A percentile compares a stretch with the other conserved stretches of the same genome.
phyloP scores from a whole-genome alignment of 2,797 vertebrate species.

The Aeoliscus strigatus region DNA sequence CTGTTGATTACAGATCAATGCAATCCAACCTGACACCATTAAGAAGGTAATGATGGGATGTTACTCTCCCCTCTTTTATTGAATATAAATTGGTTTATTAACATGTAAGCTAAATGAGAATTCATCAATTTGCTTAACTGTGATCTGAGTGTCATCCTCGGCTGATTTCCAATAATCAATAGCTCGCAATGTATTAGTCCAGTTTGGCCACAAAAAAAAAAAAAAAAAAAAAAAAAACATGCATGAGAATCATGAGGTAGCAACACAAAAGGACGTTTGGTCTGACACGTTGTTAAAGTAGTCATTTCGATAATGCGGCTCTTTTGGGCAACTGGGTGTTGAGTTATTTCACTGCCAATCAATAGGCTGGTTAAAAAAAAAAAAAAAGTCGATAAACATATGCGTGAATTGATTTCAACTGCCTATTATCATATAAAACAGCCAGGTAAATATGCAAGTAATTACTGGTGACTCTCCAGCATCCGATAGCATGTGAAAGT shows the following conservation, averaged over 20 bases:
- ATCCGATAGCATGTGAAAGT: constrained; percentile 25
- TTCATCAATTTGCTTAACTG: constrained; percentile 40
- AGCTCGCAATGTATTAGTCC: constrained; percentile 15
- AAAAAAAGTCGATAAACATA: constrained; percentile 78
- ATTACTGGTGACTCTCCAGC: constrained; percentile 42
- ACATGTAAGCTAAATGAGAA: constrained; percentile 24
- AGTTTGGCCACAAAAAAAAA: constrained; percentile 17
- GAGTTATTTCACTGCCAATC: constrained; percentile 65
- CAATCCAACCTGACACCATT: too few relatives aligned
- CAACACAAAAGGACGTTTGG: constrained; percentile 46
- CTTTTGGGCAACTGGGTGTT: constrained; percentile 44
- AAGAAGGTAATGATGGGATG: too few relatives aligned
- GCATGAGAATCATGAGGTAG: constrained; percentile 8
- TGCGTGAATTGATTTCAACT: constrained; percentile 76
- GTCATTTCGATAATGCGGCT: constrained; percentile 60
- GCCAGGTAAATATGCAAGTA: constrained; percentile 74
- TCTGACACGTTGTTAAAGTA: constrained; percentile 49
- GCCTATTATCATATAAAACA: constrained; percentile 81
- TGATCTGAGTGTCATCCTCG: constrained; percentile 40
- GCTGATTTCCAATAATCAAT: constrained; percentile 56
- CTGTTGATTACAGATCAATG: too few relatives aligned
- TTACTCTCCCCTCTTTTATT: too few relatives aligned
- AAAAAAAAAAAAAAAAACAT: constrained; percentile 15
- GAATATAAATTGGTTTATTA: constrained; percentile 61
- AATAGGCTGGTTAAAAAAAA: constrained; percentile 51